Conservation (phyloP, 2,113 vertebrate species). For the Argyrosomus japonicus region DNA sequence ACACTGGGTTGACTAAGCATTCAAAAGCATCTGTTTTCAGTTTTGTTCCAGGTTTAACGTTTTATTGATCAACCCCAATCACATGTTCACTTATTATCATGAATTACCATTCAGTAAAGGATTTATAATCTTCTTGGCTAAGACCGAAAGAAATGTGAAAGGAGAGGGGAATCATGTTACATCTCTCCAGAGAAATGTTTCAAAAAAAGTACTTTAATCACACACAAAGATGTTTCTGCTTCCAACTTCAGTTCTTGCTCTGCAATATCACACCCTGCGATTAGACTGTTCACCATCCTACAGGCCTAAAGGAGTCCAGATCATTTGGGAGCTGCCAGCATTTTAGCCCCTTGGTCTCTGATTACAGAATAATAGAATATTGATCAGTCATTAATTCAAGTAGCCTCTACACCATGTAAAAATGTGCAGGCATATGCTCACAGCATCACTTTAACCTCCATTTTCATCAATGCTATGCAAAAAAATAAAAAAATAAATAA, state of each 20-base stretch:
- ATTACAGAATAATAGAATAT: slow-evolving; percentile 70
- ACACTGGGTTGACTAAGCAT: slow-evolving; percentile 27
- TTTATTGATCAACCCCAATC: slow-evolving; percentile 21
- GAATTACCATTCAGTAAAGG: slow-evolving; percentile 10
- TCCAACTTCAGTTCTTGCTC: background rate
- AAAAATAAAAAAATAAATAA: background rate
- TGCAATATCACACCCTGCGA: background rate
- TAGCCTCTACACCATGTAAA: slow-evolving; percentile 31
- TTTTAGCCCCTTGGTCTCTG: slow-evolving; percentile 31
- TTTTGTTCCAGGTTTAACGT: background rate
- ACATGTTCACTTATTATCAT: slow-evolving; percentile 11
- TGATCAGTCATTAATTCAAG: slow-evolving; percentile 64
- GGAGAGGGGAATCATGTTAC: slow-evolving; percentile 13
- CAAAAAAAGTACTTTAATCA: slow-evolving; percentile 26
- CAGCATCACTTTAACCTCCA: slow-evolving; percentile 19
- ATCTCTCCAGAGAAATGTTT: slow-evolving; percentile 23
- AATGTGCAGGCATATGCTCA: slow-evolving; percentile 10
- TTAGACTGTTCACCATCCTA: background rate
- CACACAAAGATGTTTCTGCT: slow-evolving; percentile 11
- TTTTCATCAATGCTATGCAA: slow-evolving; percentile 4
- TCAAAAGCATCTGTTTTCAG: background rate
- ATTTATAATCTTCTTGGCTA: background rate
- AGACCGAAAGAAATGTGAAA: background rate
- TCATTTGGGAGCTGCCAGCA: slow-evolving; percentile 44
- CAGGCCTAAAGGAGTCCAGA: slow-evolving; percentile 29